Evolutionary conservation across 2,888 invertebrate genomes (phyloP).

Genomic region (Coleophora deauratella): DNA sequence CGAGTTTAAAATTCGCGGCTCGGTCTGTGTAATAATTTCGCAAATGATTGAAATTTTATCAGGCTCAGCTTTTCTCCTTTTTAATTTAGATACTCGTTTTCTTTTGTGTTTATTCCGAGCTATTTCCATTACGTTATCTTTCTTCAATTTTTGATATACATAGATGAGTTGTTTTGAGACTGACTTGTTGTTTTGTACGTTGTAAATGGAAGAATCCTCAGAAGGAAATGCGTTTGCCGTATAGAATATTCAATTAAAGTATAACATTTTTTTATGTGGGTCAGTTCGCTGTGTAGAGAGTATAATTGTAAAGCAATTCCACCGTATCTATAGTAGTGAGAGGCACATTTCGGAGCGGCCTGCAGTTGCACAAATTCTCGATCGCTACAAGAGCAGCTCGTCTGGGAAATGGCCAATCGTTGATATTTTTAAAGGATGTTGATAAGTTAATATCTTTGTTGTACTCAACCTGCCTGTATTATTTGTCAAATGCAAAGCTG

Average conservation of each 20-base stretch:
- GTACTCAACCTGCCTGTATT: constrained; percentile 15
- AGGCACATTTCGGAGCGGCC: background rate
- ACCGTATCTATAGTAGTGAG: background rate
- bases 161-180: constrained; percentile 1
- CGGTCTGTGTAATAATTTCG: background rate
- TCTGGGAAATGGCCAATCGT: constrained; percentile 38
- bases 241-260: too few species aligned
- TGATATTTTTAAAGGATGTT: constrained; percentile 32
- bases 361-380: constrained; percentile 15
- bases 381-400: constrained; percentile 36
- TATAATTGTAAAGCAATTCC: too few species aligned
- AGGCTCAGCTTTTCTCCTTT: constrained; percentile 5
- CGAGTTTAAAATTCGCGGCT: constrained; percentile 19
- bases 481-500: too few species aligned
- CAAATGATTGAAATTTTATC: background rate
- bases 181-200: too few species aligned
- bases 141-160: constrained; percentile 1
- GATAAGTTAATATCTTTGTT: constrained; percentile 25
- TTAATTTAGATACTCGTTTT: background rate
- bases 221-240: too few species aligned
- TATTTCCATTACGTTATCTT: background rate
- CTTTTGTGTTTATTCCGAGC: background rate
- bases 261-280: too few species aligned
- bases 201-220: too few species aligned
- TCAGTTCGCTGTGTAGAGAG: too few species aligned